Conservation (phyloP, 1,140 invertebrate species). For the Lasioglossum baleicum region DNA sequence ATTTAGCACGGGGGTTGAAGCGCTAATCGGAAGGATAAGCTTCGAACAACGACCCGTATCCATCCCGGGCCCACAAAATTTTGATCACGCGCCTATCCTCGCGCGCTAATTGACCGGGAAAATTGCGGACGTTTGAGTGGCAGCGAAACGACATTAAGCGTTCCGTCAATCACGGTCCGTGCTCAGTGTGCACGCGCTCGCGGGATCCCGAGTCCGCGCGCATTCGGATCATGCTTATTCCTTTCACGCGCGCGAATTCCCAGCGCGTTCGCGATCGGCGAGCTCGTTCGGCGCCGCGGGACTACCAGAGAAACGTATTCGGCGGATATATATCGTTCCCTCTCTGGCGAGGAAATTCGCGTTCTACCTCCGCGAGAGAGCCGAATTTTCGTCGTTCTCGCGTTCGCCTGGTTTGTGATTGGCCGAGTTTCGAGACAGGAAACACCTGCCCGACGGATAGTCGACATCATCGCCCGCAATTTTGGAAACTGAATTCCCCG, state of each 20-base stretch:
- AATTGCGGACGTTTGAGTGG: slow-evolving; percentile 40
- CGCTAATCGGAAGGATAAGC: slow-evolving; percentile 17
- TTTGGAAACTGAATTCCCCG: too few relatives aligned
- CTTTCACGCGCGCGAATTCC: slow-evolving; percentile 13
- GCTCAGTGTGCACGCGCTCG: too few relatives aligned
- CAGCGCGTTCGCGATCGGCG: slow-evolving; percentile 2
- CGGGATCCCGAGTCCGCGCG: too few relatives aligned
- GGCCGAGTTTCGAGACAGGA: background rate
- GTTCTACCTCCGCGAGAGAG: background rate
- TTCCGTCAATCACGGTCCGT: slow-evolving; percentile 5
- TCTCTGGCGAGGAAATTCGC: background rate
- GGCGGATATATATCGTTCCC: background rate
- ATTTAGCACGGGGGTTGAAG: background rate
- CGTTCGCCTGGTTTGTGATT: slow-evolving; percentile 7
- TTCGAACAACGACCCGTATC: background rate
- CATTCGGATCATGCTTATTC: too few relatives aligned
- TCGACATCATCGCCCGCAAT: too few relatives aligned
- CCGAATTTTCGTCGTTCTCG: background rate
- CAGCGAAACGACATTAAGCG: slow-evolving; percentile 38
- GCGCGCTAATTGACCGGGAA: slow-evolving; percentile 28
- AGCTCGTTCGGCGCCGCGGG: background rate
- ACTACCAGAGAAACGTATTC: background rate
- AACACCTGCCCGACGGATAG: background rate
- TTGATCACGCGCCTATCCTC: slow-evolving; percentile 30
- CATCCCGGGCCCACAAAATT: slow-evolving; percentile 5